Percentiles rank a stretch among this genome's conserved stretches.
These are phyloP conservation scores for Anguilla rostrata DNA, from an alignment of 2,113 vertebrate genomes.

Conservation along the genomic window DNA sequence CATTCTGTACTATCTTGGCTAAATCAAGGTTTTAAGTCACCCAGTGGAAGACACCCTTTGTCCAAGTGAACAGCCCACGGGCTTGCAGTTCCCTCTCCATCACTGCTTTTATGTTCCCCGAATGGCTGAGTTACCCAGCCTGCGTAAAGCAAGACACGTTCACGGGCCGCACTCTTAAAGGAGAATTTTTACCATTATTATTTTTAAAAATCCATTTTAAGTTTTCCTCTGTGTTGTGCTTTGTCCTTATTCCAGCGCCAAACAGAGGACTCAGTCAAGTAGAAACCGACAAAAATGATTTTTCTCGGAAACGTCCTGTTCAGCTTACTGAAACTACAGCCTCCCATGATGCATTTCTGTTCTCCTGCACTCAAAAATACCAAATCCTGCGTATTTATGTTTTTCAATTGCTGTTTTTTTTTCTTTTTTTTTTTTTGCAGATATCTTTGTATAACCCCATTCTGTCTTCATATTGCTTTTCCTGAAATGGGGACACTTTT, in stretches of 20 bases:
- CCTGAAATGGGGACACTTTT: neutral
- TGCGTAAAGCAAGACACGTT: neutral
- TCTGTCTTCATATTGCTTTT: neutral
- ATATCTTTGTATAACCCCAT: constrained; percentile 6
- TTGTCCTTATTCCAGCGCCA: neutral
- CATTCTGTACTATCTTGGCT: neutral
- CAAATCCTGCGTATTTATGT: neutral
- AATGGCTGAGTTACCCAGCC: neutral
- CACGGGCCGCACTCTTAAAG: neutral
- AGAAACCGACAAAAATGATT: too few relatives aligned
- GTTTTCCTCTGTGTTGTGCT: neutral
- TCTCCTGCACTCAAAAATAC: neutral
- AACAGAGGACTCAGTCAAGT: neutral
- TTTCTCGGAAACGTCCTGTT: too few relatives aligned
- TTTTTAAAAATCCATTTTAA: too few relatives aligned
- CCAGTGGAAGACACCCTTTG: neutral
- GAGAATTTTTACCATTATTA: too few relatives aligned
- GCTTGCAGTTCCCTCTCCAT: neutral
- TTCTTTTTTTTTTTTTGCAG: neutral
- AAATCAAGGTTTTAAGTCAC: neutral
- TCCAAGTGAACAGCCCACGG: neutral
- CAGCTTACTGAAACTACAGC: too few relatives aligned
- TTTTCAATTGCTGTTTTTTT: neutral
- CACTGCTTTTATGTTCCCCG: neutral
- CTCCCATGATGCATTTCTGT: too few relatives aligned